Percentiles rank a stretch among this genome's conserved stretches.
These are phyloP conservation scores for Paratrypauchen microcephalus DNA, from an alignment of 2,797 vertebrate species.

Conservation along the genomic window DNA sequence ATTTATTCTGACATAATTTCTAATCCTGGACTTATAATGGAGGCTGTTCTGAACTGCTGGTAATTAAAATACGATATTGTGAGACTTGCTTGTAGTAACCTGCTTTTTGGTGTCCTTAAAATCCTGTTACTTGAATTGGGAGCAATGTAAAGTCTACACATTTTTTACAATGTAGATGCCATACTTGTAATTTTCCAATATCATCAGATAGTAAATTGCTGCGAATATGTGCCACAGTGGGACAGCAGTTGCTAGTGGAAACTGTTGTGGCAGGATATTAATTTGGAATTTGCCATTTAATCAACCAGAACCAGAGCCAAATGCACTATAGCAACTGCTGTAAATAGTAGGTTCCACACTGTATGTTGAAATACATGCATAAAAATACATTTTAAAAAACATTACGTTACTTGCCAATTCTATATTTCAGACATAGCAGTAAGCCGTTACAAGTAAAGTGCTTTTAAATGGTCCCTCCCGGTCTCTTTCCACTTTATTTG, in stretches of 20 bases:
- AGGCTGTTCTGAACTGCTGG: background rate
- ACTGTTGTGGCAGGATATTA: too few relatives aligned
- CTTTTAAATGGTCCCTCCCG: background rate
- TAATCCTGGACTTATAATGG: background rate
- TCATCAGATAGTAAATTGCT: too few relatives aligned
- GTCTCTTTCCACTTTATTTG: background rate
- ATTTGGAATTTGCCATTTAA: too few relatives aligned
- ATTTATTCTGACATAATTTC: slow-evolving; percentile 3
- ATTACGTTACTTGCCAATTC: too few relatives aligned
- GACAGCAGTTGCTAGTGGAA: too few relatives aligned
- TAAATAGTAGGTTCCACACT: background rate
- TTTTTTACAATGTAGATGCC: background rate
- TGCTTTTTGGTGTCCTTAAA: background rate
- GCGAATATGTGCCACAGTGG: too few relatives aligned
- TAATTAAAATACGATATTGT: background rate
- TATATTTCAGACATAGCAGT: background rate
- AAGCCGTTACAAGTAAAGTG: background rate
- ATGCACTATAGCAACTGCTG: background rate
- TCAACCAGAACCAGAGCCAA: too few relatives aligned
- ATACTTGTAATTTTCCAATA: too few relatives aligned
- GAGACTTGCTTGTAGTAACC: background rate
- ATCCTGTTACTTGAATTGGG: background rate
- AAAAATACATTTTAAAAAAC: too few relatives aligned
- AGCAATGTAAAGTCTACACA: background rate
- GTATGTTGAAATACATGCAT: too few relatives aligned